These are phyloP conservation scores for Eulemur macaco DNA, from an alignment of 2,113 vertebrate genomes.

Conservation along the genomic window DNA sequence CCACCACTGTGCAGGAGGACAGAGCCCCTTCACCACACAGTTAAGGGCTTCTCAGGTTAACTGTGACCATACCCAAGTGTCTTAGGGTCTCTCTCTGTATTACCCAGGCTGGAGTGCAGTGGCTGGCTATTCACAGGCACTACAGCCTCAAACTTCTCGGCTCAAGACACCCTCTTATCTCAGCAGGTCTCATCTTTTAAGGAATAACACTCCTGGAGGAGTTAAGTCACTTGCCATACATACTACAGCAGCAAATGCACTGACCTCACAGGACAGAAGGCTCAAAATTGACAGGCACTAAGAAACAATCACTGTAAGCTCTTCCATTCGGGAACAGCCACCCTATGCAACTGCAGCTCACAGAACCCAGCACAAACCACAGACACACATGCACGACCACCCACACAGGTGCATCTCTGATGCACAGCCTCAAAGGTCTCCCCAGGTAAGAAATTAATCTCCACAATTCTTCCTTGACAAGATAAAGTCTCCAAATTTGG, in stretches of 20 bases:
- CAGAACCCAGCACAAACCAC: not conserved
- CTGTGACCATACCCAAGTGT: not conserved
- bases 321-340: not conserved
- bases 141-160: not conserved
- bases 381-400: rapidly evolving
- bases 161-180: not conserved
- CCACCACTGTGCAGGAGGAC: not conserved
- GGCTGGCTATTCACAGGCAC: not conserved
- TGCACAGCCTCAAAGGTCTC: not conserved
- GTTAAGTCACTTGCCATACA: not conserved
- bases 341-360: not conserved
- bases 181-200: not conserved
- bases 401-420: not conserved
- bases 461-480: not conserved
- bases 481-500: not conserved
- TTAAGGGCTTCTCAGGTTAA: not conserved
- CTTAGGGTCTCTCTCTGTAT: not conserved
- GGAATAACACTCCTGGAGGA: not conserved
- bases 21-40: not conserved
- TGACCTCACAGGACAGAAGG: not conserved
- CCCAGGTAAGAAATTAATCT: not conserved
- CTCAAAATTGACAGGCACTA: not conserved
- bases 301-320: not conserved
- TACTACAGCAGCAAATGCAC: not conserved
- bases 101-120: not conserved